Base-by-base conservation (phyloP, 2,113 vertebrate species). In the Malurus melanocephalus region DNA sequence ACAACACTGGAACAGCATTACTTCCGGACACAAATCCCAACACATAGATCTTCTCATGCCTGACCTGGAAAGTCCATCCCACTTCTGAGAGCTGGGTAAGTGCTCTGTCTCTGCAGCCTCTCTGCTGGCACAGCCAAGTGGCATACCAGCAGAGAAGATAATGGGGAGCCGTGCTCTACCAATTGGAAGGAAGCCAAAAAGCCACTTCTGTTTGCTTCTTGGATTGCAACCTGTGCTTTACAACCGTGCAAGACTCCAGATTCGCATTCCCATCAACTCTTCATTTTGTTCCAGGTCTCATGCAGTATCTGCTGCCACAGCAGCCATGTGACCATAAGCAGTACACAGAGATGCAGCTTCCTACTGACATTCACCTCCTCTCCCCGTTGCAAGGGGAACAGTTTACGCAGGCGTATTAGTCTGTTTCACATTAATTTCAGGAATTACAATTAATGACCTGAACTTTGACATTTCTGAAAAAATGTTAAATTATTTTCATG, bases 141-240 rank as follows among this genome's bases (percentile, higher is more conserved):
- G 33, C 76, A 85, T n/a, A 33, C 53, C 66, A 92, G 86, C 0
- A 48, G 0, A 80, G 46, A 66, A n/a, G 61, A 80, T 53, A 88
- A 91, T 9, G 46, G 61, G n/a, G 18, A 79, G 71, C 62, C 4
- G 0, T 16, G 61, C 68, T 85, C 60, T 19, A 67, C 59, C 26
- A 69, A 59, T 21, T 80, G 83, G 88, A 93, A 84, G 15, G 57
- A 60, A 93, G 90, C 77, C 92, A 93, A 86, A 92, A 88, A 81
- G 59, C 32, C 77, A 87, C 83, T 94, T 69, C 61, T n/a, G 60
- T 79, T 73, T 69, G 20, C 49, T 2, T 18, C 72, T 69, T 1
- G 1, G 40, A 59, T 59, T 78, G 74, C 51, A 88, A 79, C 35
- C 51, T 84, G 62, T 48, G 59, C 77, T 87, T 86, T 46, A 84